Evolutionary conservation across 35 echinoderm and acorn worm species (phyloP), one percentile per base, ranked within the genome.

Genomic region (Diadema setosum): DNA sequence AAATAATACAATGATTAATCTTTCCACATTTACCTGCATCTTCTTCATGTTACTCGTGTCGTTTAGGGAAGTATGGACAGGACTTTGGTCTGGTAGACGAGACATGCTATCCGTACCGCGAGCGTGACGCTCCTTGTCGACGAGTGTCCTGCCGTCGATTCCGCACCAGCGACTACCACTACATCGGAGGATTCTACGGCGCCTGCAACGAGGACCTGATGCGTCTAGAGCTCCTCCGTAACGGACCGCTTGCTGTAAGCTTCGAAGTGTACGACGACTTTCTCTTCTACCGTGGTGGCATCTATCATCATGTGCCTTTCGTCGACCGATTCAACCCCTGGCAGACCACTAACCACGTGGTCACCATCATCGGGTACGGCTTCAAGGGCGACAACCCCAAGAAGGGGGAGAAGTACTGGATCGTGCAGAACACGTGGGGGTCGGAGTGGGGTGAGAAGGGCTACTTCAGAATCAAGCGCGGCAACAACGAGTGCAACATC

Each of bases 31-130:
- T n/a, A n/a, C n/a, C n/a, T n/a, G n/a, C n/a, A n/a, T n/a, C n/a
- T n/a, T n/a, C n/a, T n/a, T n/a, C n/a, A n/a, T n/a, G n/a, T n/a
- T n/a, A n/a, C n/a, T n/a, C n/a, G n/a, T n/a, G n/a, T n/a, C n/a
- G n/a, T 52, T 31, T 78, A 83, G 93, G 93, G 1, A 91, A 91
- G 63, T 95, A 95, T 39, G 93, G 88, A 37, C 82, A 95, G 33
- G 93, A 95, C 40, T 95, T 95, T 83, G 93, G 93, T 2, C 35
- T 95, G n/a, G 93, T 95, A 5, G 93, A 90, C 31, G 93, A 95
- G 34, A 91, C 93, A 5, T 95, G 93, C 35, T 82, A 64, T 56
- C 83, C 93, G n/a, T 95, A 95, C 82, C 43, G 36, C 0, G 93
- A 84, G 14, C 56, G 78, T 2, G 84, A 91, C 24, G 58, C 42